Conservation (phyloP, 2,888 invertebrate species). For the Pelosia muscerda region DNA sequence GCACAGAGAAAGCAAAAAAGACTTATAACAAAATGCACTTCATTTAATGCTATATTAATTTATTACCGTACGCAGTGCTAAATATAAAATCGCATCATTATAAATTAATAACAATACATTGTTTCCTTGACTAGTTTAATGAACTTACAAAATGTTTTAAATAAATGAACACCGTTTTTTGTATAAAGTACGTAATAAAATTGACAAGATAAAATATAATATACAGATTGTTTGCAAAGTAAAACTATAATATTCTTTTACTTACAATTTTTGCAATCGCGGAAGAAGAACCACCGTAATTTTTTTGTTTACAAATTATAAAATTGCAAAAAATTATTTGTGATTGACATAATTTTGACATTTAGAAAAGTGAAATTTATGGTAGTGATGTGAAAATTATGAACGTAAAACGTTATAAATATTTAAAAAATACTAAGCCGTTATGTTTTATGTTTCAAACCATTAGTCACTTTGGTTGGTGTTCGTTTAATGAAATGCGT, state of each 20-base stretch:
- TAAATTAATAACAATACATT: background rate
- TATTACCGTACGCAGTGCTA: background rate
- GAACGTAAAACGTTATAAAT: constrained; percentile 1
- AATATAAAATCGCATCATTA: background rate
- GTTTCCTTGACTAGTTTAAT: background rate
- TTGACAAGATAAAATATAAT: background rate
- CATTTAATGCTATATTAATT: background rate
- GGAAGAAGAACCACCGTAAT: too few species aligned
- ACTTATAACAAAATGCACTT: background rate
- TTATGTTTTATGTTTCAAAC: background rate
- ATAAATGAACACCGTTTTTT: background rate
- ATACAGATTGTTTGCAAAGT: background rate
- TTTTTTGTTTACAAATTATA: too few species aligned
- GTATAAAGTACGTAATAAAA: background rate
- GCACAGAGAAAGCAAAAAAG: background rate
- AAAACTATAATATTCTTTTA: background rate
- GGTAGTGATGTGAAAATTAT: constrained; percentile 3
- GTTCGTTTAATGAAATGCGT: constrained; percentile 30
- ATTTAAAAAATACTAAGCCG: background rate
- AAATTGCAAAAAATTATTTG: too few species aligned
- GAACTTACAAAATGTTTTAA: background rate
- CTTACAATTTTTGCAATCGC: too few species aligned
- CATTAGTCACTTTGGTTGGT: background rate
- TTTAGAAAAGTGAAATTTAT: background rate
- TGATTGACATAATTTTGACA: constrained; percentile 7